Conservation (phyloP, 2,113 vertebrate genomes). For the Sialia sialis region DNA sequence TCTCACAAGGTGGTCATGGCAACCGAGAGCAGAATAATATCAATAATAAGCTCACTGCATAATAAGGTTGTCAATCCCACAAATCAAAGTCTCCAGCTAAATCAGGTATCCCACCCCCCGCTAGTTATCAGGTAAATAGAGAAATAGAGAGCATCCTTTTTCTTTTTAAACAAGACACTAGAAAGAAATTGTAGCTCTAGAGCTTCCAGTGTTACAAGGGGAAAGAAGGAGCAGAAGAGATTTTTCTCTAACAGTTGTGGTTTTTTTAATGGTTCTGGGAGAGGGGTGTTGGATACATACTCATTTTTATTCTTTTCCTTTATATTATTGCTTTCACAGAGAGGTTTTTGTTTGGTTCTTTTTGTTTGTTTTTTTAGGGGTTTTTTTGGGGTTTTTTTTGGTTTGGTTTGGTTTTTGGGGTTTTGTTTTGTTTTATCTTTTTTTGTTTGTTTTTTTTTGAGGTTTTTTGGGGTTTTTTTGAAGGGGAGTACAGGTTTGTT, state of each 20-base stretch:
- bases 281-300: not conserved
- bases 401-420: not conserved
- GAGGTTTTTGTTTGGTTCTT: not conserved
- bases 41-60: conserved; percentile 99
- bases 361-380: not conserved
- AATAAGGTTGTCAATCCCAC: conserved; percentile 99
- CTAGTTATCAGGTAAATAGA: conserved; percentile 72
- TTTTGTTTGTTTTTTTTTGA: no score
- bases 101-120: conserved; percentile 82
- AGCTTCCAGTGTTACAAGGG: not conserved
- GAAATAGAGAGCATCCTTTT: conserved; percentile 45
- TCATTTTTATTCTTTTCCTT: not conserved
- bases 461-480: no score
- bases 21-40: conserved; percentile 99
- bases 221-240: not conserved
- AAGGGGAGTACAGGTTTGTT: not conserved
- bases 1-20: conserved; percentile 99
- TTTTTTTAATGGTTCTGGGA: not conserved
- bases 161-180: conserved; percentile 27
- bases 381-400: not conserved
- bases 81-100: conserved; percentile 88
- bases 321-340: not conserved
- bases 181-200: conserved; percentile 2
- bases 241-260: not conserved
- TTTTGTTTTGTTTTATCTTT: not conserved